Percentiles rank a stretch among this genome's conserved stretches.
Evolutionary conservation across 2,888 invertebrate species (phyloP).

Genomic region (Drosophila monieri): DNA sequence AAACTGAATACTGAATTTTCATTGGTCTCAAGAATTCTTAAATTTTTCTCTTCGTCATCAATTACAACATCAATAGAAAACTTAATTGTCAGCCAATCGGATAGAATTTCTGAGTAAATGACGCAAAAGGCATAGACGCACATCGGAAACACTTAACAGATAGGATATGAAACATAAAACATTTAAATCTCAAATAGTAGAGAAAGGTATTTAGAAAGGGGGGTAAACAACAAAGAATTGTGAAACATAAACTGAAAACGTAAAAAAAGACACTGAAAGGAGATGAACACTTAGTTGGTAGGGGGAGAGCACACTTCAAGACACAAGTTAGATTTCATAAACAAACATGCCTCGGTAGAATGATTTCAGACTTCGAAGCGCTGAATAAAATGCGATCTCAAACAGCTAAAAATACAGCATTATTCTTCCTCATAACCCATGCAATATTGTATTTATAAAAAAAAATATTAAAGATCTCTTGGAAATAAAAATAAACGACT

Average conservation of each 20-base stretch:
- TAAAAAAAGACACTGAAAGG: conserved; percentile 20
- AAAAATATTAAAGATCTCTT: neutral
- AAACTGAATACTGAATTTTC: conserved; percentile 49
- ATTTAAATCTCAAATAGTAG: conserved; percentile 35
- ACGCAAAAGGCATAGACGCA: conserved; percentile 54
- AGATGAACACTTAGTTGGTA: conserved; percentile 27
- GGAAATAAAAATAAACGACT: neutral
- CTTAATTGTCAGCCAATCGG: conserved; percentile 57
- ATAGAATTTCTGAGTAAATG: conserved; percentile 19
- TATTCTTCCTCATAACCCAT: conserved; percentile 22
- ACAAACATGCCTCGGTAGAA: conserved; percentile 22
- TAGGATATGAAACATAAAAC: conserved; percentile 53
- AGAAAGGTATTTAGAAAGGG: conserved; percentile 26
- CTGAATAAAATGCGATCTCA: conserved; percentile 1
- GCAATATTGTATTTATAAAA: conserved; percentile 1
- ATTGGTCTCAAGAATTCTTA: conserved; percentile 25
- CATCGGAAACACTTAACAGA: conserved; percentile 59
- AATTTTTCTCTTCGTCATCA: conserved; percentile 46
- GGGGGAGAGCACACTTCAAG: conserved; percentile 46
- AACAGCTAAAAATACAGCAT: conserved; percentile 6
- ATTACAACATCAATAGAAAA: conserved; percentile 70
- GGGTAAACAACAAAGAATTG: conserved; percentile 27
- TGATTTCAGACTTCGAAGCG: conserved; percentile 9
- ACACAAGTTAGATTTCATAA: conserved; percentile 51
- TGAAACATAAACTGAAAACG: conserved; percentile 42